These are phyloP conservation scores for Nylanderia fulva DNA, from an alignment of 1,140 invertebrate genomes.

Conservation along the genomic window DNA sequence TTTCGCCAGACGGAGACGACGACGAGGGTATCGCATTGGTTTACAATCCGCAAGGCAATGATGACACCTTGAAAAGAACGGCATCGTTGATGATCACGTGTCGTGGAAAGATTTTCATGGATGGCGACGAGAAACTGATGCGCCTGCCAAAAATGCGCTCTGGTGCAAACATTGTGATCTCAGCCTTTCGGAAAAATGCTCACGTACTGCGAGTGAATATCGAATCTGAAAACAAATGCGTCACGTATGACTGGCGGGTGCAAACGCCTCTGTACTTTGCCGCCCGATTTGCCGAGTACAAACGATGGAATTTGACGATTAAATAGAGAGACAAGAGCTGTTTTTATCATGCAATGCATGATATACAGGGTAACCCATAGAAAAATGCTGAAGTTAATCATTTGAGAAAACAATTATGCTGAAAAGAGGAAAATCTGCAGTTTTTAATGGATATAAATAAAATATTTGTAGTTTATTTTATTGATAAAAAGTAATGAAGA, in stretches of 20 bases:
- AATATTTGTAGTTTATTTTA: no score
- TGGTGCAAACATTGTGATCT: conserved; percentile 67
- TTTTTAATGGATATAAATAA: no score
- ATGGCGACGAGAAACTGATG: conserved; percentile 75
- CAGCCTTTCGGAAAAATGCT: conserved; percentile 61
- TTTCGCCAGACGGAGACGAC: conserved; percentile 48
- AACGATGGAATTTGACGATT: conserved; percentile 37
- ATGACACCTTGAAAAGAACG: conserved; percentile 63
- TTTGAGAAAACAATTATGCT: no score
- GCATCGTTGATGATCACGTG: conserved; percentile 69
- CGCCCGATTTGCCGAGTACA: conserved; percentile 65
- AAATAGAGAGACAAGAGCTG: conserved; percentile 59
- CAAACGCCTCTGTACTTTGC: conserved; percentile 73
- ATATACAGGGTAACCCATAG: no score
- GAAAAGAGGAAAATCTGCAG: no score
- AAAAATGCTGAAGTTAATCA: no score
- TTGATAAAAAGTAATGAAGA: no score
- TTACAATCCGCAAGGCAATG: conserved; percentile 39
- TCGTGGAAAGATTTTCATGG: conserved; percentile 75
- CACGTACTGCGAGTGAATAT: conserved; percentile 71
- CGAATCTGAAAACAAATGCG: conserved; percentile 72
- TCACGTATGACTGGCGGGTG: conserved; percentile 74
- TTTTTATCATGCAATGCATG: conserved; percentile 54
- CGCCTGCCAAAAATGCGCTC: conserved; percentile 67
- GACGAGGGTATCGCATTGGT: conserved; percentile 73